Base-by-base conservation (phyloP, 2,797 vertebrate genomes). In the Microtus obscurus region DNA sequence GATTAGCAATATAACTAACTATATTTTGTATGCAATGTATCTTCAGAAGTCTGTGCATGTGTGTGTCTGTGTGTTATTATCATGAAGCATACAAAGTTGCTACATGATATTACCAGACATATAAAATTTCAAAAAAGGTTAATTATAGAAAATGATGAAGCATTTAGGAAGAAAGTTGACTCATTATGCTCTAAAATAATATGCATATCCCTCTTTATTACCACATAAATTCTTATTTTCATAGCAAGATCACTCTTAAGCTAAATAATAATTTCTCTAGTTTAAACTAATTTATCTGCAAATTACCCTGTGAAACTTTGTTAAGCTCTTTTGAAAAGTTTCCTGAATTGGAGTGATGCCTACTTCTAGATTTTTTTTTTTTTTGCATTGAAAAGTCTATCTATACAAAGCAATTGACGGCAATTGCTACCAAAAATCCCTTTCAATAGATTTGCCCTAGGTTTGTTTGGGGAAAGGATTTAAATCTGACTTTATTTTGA, bases 321-420 rank as follows among this genome's bases (percentile, higher is more conserved):
- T 71, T 93, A 91, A 83, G 43, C 34, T 79, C 23, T 76, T 12
- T 12, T 89, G 80, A 89, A 95, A 91, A 81, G 51, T 89, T 14
- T 81, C 2, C 11, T 81, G 21, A 90, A 16, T 95, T 77, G 85
- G 51, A 67, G 53, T 31, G 37, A 88, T 77, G 19, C 13, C 19
- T 16, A 21, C 1, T 34, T n/a, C 11, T 76, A 21, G 16, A 79
- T 90, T 89, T 80, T 40, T 73, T 69, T 92, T 51, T 12, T n/a
- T n/a, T n/a, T 51, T 12, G 9, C 19, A 34, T 40, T 56, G 29
- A 93, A 88, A n/a, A 25, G 0, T 10, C 5, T 25, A 69, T 43
- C 34, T 14, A 81, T 11, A 2, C 7, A 81, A 89, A 95, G 8
- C 25, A 45, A 71, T 27, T n/a, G 27, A 78, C n/a, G 90, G 0